Evolutionary conservation across 2,113 vertebrate species (phyloP).

Genomic region (Pteronura brasiliensis): DNA sequence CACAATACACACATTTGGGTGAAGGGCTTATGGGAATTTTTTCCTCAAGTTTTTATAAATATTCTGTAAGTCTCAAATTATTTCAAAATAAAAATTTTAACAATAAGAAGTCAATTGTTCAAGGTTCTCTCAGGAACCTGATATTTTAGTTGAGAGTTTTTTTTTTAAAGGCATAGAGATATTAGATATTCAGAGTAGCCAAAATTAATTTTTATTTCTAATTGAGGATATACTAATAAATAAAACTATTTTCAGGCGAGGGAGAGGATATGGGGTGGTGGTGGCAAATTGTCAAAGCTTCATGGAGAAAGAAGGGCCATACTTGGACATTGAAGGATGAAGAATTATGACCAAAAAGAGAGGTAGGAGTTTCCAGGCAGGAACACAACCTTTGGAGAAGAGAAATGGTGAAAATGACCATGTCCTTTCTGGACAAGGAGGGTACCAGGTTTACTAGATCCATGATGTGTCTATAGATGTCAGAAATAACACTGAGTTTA

Average conservation of each 20-base stretch:
- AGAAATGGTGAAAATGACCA: background rate
- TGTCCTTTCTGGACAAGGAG: background rate
- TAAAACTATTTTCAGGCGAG: background rate
- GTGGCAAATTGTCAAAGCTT: background rate
- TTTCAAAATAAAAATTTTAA: background rate
- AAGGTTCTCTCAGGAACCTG: background rate
- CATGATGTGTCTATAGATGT: background rate
- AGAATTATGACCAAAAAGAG: background rate
- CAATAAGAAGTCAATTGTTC: background rate
- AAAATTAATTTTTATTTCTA: background rate
- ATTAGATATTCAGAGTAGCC: background rate
- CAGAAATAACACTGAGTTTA: background rate
- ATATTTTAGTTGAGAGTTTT: background rate
- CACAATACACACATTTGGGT: background rate
- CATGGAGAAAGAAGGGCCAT: background rate
- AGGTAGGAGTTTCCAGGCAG: background rate
- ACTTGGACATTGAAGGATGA: background rate
- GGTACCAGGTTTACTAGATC: background rate
- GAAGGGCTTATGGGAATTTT: background rate
- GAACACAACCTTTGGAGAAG: background rate
- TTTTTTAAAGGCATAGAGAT: background rate
- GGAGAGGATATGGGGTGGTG: no score
- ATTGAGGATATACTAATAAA: background rate
- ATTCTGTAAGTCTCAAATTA: background rate
- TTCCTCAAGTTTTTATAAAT: background rate